Evolutionary conservation across 2,113 vertebrate species (phyloP).

Genomic region (Parotia lawesii): DNA sequence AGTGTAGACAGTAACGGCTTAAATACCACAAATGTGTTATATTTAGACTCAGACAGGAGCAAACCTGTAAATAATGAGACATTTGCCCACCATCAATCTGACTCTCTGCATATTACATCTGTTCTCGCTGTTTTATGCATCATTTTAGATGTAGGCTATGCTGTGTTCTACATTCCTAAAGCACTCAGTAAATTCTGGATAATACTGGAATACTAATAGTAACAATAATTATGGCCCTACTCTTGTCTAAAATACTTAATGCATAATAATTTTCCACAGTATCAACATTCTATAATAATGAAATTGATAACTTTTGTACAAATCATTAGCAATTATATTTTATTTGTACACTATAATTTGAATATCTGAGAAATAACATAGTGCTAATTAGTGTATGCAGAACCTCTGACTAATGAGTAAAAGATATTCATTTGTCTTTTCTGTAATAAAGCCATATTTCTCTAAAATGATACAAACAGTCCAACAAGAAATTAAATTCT

Average conservation of each 20-base stretch:
- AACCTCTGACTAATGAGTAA: background rate
- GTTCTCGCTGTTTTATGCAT: background rate
- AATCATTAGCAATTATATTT: slow-evolving; percentile 50
- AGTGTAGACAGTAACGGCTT: background rate
- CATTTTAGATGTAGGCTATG: background rate
- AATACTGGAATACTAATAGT: slow-evolving; percentile 10
- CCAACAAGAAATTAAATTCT: slow-evolving; percentile 13
- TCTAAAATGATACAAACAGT: background rate
- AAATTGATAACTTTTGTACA: slow-evolving; percentile 35
- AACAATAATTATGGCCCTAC: background rate
- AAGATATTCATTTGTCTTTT: background rate
- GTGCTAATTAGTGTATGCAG: background rate
- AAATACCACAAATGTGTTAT: background rate
- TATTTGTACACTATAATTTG: slow-evolving; percentile 40
- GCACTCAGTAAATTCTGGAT: background rate
- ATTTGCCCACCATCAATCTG: background rate
- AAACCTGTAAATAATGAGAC: slow-evolving; percentile 16
- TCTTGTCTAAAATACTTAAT: slow-evolving; percentile 21
- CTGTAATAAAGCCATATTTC: slow-evolving; percentile 4
- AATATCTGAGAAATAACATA: slow-evolving; percentile 10
- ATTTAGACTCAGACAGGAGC: background rate
- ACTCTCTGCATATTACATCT: background rate
- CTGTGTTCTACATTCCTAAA: background rate
- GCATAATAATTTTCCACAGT: slow-evolving; percentile 5
- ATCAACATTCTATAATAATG: slow-evolving; percentile 13